Percentiles rank a stretch among this genome's conserved stretches.
These are phyloP conservation scores for Plecturocebus donacophilus DNA, from an alignment of 2,113 vertebrate genomes.

Conservation along the genomic window DNA sequence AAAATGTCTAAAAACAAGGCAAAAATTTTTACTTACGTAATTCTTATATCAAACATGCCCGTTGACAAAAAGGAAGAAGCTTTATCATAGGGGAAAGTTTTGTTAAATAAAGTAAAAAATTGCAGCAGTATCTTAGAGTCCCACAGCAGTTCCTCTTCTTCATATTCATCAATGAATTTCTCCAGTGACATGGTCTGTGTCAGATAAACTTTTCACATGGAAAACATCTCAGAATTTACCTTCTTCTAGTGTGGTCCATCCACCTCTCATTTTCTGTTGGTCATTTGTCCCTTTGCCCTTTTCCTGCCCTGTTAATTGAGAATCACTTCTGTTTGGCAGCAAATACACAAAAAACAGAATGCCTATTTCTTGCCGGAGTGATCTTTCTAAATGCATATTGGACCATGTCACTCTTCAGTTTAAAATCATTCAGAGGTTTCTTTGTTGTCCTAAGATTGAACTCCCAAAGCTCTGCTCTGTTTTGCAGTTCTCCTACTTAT, in stretches of 20 bases:
- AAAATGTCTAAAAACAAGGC: constrained; percentile 1
- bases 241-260: neutral
- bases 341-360: neutral
- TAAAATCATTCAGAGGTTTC: neutral
- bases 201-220: neutral
- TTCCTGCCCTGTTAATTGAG: neutral
- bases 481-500: neutral
- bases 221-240: neutral
- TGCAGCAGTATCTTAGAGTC: neutral
- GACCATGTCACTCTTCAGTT: neutral
- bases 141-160: neutral
- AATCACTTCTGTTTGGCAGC: neutral
- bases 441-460: neutral
- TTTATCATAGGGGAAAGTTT: neutral
- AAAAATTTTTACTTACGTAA: constrained; percentile 3
- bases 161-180: neutral
- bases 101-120: constrained; percentile 37
- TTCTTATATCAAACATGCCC: constrained; percentile 29
- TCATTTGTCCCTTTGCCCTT: neutral
- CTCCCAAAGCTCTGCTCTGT: neutral
- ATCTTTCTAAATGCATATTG: neutral
- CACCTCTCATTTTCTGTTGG: neutral
- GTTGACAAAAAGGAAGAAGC: neutral
- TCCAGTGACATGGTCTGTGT: neutral
- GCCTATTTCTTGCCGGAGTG: neutral